These are phyloP conservation scores for Rhabdomys dilectus DNA, from an alignment of 2,113 vertebrate genomes.

Conservation along the genomic window DNA sequence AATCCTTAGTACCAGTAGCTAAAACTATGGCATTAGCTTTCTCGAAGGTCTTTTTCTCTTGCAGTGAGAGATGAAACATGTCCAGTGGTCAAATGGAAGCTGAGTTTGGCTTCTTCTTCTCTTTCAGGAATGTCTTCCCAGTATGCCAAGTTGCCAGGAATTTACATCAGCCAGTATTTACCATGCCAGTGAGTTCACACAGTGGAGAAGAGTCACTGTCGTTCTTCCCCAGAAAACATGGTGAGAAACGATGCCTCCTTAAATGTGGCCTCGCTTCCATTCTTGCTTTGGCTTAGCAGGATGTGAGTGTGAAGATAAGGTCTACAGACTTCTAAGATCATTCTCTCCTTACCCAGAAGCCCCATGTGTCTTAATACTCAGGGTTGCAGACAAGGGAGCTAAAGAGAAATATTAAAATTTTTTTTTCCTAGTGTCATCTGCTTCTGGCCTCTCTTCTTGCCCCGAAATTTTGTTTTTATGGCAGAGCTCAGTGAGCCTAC, in stretches of 20 bases:
- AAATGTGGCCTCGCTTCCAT: background rate
- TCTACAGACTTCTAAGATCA: constrained; percentile 68
- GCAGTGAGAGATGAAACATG: background rate
- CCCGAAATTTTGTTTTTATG: background rate
- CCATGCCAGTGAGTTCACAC: constrained; percentile 96
- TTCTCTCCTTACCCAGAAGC: background rate
- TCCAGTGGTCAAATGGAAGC: background rate
- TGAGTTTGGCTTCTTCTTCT: constrained; percentile 67
- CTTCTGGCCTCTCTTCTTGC: background rate
- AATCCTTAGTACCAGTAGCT: background rate
- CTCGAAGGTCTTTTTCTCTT: background rate
- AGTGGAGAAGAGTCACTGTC: constrained; percentile 96
- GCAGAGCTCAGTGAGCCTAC: background rate
- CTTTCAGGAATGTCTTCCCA: constrained; percentile 96
- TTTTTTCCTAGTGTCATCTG: background rate
- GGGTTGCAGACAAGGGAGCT: constrained; percentile 18
- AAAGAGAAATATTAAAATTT: constrained; percentile 1
- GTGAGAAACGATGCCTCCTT: constrained; percentile 84
- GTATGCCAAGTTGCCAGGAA: constrained; percentile 98
- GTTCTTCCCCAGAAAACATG: constrained; percentile 97
- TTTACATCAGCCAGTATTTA: constrained; percentile 97
- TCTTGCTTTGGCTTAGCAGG: constrained; percentile 45
- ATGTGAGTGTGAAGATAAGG: constrained; percentile 37
- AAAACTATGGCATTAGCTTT: background rate
- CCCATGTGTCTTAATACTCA: background rate